phyloP scores from a whole-genome alignment of 1,140 invertebrate species.

The Drosophila lacteicornis region DNA sequence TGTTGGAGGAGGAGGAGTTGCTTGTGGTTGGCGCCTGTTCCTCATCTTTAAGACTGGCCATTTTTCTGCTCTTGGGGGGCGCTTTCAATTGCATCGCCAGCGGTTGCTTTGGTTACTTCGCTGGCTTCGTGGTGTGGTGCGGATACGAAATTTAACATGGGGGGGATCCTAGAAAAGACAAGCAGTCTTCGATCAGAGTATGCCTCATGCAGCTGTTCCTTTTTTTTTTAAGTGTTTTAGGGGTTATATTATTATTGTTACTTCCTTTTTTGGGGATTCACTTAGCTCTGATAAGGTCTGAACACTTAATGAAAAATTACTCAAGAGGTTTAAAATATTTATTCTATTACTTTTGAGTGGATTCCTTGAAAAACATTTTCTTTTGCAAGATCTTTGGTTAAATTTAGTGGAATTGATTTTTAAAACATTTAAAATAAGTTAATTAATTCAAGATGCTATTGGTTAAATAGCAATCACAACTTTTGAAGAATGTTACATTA shows the following conservation, averaged over 20 bases:
- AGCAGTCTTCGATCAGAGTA: slow-evolving; percentile 73
- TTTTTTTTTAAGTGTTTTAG: slow-evolving; percentile 8
- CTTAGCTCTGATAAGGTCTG: slow-evolving; percentile 1
- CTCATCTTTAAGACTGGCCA: slow-evolving; percentile 79
- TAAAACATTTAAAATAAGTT: too few species aligned
- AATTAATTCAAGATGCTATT: too few species aligned
- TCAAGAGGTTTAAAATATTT: not conserved
- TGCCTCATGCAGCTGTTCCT: slow-evolving; percentile 25
- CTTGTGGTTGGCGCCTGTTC: slow-evolving; percentile 65
- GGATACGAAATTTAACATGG: slow-evolving; percentile 16
- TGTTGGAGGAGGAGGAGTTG: slow-evolving; percentile 26
- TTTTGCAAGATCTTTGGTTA: too few species aligned
- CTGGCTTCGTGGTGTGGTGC: slow-evolving; percentile 35
- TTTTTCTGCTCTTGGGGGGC: slow-evolving; percentile 72
- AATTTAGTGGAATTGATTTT: too few species aligned
- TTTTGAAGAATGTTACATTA: too few species aligned
- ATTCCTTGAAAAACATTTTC: too few species aligned
- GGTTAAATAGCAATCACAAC: too few species aligned
- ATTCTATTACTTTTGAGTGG: too few species aligned
- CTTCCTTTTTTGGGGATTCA: not conserved
- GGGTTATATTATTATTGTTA: too few species aligned
- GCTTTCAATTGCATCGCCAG: slow-evolving; percentile 80
- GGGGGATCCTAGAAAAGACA: slow-evolving; percentile 54
- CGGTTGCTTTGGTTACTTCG: slow-evolving; percentile 38
- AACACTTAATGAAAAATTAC: too few species aligned